Evolutionary conservation across 2,888 invertebrate species (phyloP), one percentile per base, ranked within the genome.

Genomic region (Noctua janthe): DNA sequence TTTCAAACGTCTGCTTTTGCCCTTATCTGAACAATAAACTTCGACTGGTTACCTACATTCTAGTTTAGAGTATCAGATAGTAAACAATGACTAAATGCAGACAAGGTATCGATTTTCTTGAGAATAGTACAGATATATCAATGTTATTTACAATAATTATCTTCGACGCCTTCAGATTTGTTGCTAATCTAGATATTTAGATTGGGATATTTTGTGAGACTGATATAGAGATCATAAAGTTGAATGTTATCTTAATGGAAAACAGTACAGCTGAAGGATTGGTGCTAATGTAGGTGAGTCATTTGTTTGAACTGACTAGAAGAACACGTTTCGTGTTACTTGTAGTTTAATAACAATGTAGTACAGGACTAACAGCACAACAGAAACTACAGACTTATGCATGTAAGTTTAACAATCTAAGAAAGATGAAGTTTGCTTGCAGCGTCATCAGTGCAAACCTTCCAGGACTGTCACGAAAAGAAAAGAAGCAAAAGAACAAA

Each of bases 1-100:
- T 88, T 88, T 87, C 85, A 91, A 89, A 90, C 89, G 87, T 90
- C 87, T 89, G 89, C 87, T 88, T 90, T 92, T 87, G 85, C 49
- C 78, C 83, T 85, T 89, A 90, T 89, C 86, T 85, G 77, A 76
- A 84, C 86, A 90, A 84, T 88, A 89, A 89, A 88, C 83, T 82
- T 80, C 70, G 80, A 82, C 86, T 86, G 84, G 82, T 89, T 87
- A 81, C 89, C 89, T 87, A 87, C 75, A 87, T 90, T 76, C 82
- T 82, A 76, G 76, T 84, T 76, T 69, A 29, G 59, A 84, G 75
- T 84, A 85, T 83, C 77, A 74, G 86, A 87, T 86, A 74, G 78
- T 88, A 80, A 85, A 81, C 89, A 87, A 86, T 89, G 81, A 82
- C 84, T 89, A 86, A 86, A 82, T 82, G 59, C 66, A 84, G 74